Conservation (phyloP, 2,113 vertebrate genomes). For the Microcebus ravelobensis region DNA sequence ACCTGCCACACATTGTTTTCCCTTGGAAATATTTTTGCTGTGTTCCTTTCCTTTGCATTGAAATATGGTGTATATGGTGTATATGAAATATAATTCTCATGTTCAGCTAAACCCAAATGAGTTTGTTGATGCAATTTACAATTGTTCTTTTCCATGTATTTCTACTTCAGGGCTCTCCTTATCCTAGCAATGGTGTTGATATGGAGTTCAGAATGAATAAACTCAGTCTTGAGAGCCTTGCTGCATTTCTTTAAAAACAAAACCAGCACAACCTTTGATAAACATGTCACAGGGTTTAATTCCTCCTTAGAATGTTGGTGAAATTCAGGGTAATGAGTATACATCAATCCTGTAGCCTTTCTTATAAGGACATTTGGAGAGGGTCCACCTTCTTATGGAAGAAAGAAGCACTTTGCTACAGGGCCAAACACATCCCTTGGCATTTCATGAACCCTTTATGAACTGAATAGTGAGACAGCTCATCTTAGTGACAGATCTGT, state of each 20-base stretch:
- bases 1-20: neutral
- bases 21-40: neutral
- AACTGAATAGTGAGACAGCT: neutral
- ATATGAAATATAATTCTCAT: conserved; percentile 24
- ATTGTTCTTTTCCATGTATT: conserved; percentile 71
- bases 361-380: neutral
- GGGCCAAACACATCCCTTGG: neutral
- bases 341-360: conserved; percentile 42
- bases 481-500: neutral
- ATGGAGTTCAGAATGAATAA: conserved; percentile 73
- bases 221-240: conserved; percentile 74
- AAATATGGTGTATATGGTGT: neutral
- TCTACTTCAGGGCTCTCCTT: conserved; percentile 60
- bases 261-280: conserved; percentile 64
- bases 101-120: neutral
- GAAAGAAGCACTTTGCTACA: neutral
- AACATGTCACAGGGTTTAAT: conserved; percentile 76
- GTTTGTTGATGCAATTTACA: conserved; percentile 52
- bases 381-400: neutral
- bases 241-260: conserved; percentile 71
- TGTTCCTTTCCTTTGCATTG: conserved; percentile 60
- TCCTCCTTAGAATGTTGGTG: neutral
- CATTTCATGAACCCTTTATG: neutral
- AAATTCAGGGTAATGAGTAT: conserved; percentile 55
- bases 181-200: conserved; percentile 61